Conservation (phyloP, 2,888 invertebrate genomes). For the Eilema sororculum region DNA sequence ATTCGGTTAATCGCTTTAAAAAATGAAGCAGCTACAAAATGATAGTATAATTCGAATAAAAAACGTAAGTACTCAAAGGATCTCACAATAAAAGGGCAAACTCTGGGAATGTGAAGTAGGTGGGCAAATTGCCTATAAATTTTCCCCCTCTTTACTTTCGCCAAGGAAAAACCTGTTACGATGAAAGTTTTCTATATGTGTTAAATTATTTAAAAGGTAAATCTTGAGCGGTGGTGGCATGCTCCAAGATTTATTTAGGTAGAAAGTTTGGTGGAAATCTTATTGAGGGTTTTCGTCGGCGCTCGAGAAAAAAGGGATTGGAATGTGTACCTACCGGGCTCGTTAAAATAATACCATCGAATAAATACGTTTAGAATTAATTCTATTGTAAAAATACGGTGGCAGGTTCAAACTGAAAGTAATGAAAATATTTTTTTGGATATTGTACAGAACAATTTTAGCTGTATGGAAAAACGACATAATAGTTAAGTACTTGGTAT, state of each 20-base stretch:
- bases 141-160: conserved; percentile 26
- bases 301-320: background rate
- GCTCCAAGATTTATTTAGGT: conserved; percentile 31
- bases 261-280: conserved; percentile 21
- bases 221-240: conserved; percentile 15
- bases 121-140: conserved; percentile 56
- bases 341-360: background rate
- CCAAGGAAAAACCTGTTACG: conserved; percentile 24
- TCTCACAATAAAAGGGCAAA: conserved; percentile 47
- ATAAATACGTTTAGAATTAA: background rate
- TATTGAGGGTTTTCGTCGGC: conserved; percentile 9
- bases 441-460: background rate
- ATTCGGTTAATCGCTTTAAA: conserved; percentile 21
- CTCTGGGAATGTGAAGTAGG: conserved; percentile 38
- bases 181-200: conserved; percentile 33
- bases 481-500: no score
- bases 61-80: conserved; percentile 25
- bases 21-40: conserved; percentile 46
- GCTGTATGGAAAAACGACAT: no score
- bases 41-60: conserved; percentile 43
- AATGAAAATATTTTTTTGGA: background rate
- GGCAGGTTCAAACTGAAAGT: background rate
- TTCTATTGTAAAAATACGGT: conserved; percentile 1
- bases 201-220: conserved; percentile 32
- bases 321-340: background rate